These are phyloP conservation scores for Sinelater perroti DNA, from an alignment of 2,888 invertebrate genomes.

Conservation along the genomic window DNA sequence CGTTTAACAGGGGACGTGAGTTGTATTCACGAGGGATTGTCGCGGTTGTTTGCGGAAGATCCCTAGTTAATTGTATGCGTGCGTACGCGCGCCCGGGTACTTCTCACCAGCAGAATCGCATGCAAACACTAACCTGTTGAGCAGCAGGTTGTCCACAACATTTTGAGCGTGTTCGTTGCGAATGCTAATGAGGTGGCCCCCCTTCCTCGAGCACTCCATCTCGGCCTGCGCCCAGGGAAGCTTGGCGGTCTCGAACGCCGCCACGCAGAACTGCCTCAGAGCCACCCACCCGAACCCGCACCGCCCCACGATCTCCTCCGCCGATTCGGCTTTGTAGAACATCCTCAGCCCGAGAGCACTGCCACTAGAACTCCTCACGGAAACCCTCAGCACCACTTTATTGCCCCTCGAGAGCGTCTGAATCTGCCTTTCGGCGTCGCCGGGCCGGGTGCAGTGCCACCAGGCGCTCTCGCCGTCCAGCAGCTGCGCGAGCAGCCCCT, in stretches of 20 bases:
- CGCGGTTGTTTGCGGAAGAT: too few species aligned
- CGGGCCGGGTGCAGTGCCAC: constrained; percentile 69
- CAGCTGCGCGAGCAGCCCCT: constrained; percentile 67
- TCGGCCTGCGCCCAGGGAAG: constrained; percentile 75
- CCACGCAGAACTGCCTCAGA: constrained; percentile 72
- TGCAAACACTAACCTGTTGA: constrained; percentile 69
- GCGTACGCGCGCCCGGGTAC: too few species aligned
- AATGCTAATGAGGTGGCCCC: constrained; percentile 76
- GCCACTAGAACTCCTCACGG: constrained; percentile 46
- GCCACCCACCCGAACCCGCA: constrained; percentile 79
- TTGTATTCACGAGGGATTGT: too few species aligned
- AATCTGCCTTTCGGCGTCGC: constrained; percentile 66
- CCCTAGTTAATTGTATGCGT: too few species aligned
- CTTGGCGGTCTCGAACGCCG: constrained; percentile 66
- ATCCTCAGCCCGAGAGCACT: constrained; percentile 61
- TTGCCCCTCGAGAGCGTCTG: constrained; percentile 69
- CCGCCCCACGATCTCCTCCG: constrained; percentile 69
- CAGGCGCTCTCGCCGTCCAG: constrained; percentile 68
- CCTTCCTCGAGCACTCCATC: constrained; percentile 68
- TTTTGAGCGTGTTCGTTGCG: constrained; percentile 71
- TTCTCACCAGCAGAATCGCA: too few species aligned
- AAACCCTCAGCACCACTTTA: constrained; percentile 62
- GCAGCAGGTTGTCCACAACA: constrained; percentile 69
- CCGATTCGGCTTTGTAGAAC: constrained; percentile 71
- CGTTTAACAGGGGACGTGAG: too few species aligned